These are phyloP conservation scores for Altica lythri DNA, from an alignment of 2,888 invertebrate species.

Conservation along the genomic window DNA sequence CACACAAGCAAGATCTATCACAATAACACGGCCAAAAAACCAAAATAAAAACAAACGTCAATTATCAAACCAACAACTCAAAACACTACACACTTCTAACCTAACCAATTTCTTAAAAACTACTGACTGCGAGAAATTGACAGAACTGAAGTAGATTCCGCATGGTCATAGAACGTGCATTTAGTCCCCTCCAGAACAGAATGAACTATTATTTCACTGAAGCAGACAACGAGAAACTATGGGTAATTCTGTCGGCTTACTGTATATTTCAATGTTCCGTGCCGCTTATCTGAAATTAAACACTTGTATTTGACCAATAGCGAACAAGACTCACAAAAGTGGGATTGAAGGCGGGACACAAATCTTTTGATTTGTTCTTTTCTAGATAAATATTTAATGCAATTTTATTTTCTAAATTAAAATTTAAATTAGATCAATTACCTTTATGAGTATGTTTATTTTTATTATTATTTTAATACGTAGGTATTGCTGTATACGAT, in stretches of 20 bases:
- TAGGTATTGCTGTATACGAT: no score
- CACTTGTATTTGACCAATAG: conserved; percentile 29
- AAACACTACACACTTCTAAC: conserved; percentile 8
- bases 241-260: not conserved
- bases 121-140: conserved; percentile 4
- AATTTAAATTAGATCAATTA: not conserved
- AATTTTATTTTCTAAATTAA: conserved; percentile 1
- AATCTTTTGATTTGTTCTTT: conserved; percentile 37
- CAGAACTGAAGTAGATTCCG: conserved; percentile 14
- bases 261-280: not conserved
- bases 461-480: no score
- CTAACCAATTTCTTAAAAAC: conserved; percentile 2
- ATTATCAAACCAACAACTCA: conserved; percentile 3
- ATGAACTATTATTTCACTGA: conserved; percentile 9
- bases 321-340: conserved; percentile 15
- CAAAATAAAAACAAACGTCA: conserved; percentile 21
- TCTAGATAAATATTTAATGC: conserved; percentile 11
- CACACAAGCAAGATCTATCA: not conserved
- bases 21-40: conserved; percentile 11
- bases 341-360: conserved; percentile 35
- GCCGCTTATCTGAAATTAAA: conserved; percentile 31
- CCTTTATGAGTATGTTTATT: no score
- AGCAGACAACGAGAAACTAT: conserved; percentile 18
- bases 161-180: conserved; percentile 22
- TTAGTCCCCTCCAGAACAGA: conserved; percentile 22